Evolutionary conservation across 2,797 vertebrate species (phyloP), one percentile per base, ranked within the genome.

Genomic region (Pipistrellus kuhlii): DNA sequence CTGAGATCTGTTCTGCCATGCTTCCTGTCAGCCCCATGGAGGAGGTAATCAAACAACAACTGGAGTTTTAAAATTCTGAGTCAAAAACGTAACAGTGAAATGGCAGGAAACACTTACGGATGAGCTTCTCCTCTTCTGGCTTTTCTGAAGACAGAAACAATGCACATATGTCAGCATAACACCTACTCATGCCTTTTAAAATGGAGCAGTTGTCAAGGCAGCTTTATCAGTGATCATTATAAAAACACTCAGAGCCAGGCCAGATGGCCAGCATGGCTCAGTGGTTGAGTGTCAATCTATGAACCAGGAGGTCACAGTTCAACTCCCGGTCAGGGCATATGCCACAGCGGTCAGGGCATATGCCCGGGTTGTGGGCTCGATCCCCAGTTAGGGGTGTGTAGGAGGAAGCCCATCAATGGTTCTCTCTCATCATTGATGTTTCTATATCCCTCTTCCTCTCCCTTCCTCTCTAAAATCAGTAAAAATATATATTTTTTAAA

Each of bases 141-240:
- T 92, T 93, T 94, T 75, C 96, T 97, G 94, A 89, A 93, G 89
- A 85, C 38, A 90, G 91, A 97, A 93, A 94, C 44, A 96, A 94
- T 23, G 27, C 62, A 88, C 71, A 51, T 20, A 30, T 14, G 83
- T 97, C 88, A 97, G 72, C 57, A 59, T 14, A 44, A 91, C 68
- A 71, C 35, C 71, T 25, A 82, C 48, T 38, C 48, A 30, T 93
- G 77, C 64, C 57, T 88, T 90, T 86, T 77, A 38, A 51, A 6
- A 84, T 68, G 75, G 64, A 73, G 69, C 27, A 3, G 46, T 51
- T 80, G 73, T 81, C 68, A 72, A 87, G 93, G 77, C 48, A 72
- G 75, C 48, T 90, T 75, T 20, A 21, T 38, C 30, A 38, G 57
- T 2, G 66, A 68, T 90, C 53, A 41, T 93, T 64, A 30, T 21